phyloP scores from a whole-genome alignment of 2,888 invertebrate species.

The Ophion costatus region DNA sequence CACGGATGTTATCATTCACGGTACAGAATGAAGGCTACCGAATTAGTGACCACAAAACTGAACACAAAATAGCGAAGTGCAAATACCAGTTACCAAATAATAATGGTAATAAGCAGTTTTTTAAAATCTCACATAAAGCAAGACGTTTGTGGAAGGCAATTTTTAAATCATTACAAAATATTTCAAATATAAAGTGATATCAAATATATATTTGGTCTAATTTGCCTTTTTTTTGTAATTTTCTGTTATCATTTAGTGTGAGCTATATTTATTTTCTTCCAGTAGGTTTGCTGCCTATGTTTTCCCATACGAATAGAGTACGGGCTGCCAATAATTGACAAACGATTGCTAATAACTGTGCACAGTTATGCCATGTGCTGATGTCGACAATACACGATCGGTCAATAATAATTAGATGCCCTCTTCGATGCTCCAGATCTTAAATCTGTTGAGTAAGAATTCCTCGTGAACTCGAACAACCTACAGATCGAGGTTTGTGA shows the following conservation, averaged over 20 bases:
- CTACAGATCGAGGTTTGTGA: conserved; percentile 31
- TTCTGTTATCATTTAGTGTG: background rate
- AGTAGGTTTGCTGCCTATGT: too few species aligned
- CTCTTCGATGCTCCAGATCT: conserved; percentile 43
- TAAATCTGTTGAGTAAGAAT: conserved; percentile 41
- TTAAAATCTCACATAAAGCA: background rate
- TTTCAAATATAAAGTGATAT: background rate
- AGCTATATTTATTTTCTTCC: background rate
- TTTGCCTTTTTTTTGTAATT: background rate
- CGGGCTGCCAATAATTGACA: background rate
- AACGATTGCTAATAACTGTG: conserved; percentile 15
- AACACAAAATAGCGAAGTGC: background rate
- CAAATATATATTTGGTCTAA: background rate
- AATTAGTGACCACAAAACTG: background rate
- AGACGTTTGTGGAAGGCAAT: background rate
- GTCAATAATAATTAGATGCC: conserved; percentile 59
- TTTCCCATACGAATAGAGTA: background rate
- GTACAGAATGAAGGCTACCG: background rate
- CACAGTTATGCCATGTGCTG: background rate
- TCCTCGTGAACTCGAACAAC: conserved; percentile 10
- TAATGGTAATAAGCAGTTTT: background rate
- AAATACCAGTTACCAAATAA: background rate
- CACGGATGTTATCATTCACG: background rate
- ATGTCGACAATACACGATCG: conserved; percentile 41
- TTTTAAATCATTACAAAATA: background rate